Conservation (phyloP, 2,113 vertebrate genomes). For the Speoplatyrhinus poulsoni region DNA sequence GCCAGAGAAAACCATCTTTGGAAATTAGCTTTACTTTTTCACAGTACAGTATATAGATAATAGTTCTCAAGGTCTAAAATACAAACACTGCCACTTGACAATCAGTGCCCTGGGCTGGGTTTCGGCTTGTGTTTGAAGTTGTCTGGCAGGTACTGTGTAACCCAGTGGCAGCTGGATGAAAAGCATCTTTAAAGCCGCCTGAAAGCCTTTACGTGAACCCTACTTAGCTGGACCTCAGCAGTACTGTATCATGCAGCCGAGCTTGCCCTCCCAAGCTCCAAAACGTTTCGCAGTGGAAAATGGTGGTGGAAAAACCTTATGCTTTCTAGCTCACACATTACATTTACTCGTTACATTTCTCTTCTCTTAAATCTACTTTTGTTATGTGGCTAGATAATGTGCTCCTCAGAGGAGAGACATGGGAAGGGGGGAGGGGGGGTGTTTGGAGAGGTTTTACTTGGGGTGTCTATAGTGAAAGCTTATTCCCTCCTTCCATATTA, state of each 20-base stretch:
- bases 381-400: background rate
- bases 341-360: background rate
- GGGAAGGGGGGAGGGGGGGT: background rate
- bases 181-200: no score
- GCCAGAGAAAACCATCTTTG: conserved; percentile 23
- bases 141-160: background rate
- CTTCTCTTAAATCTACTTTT: background rate
- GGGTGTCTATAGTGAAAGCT: background rate
- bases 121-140: conserved; percentile 1
- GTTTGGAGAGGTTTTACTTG: conserved; percentile 7
- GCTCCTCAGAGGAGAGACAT: background rate
- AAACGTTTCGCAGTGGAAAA: no score
- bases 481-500: background rate
- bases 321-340: background rate
- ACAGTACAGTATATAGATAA: conserved; percentile 12
- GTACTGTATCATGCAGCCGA: no score
- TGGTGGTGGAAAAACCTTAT: no score
- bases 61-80: conserved; percentile 2
- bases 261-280: no score
- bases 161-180: no score
- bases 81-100: background rate
- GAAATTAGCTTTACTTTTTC: conserved; percentile 38
- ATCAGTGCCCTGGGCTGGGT: background rate
- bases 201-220: no score
- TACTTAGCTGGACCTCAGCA: no score